Evolutionary conservation across 2,797 vertebrate species (phyloP).

Genomic region (Petrocephalus sullivani): DNA sequence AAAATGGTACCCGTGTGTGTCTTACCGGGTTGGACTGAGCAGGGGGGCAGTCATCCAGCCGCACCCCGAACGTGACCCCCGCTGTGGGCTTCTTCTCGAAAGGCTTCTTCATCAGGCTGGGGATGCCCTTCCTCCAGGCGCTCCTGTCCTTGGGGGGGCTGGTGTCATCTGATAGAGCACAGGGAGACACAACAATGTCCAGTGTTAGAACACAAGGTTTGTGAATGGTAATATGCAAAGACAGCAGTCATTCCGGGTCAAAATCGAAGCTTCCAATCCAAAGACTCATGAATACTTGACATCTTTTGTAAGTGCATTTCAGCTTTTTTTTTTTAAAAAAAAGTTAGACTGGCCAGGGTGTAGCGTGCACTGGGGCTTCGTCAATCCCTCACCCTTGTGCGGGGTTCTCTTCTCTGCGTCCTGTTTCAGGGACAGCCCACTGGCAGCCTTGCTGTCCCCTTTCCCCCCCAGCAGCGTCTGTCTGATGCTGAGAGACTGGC

Average conservation of each 20-base stretch:
- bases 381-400: constrained; percentile 64
- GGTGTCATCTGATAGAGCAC: constrained; percentile 72
- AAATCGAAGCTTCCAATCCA: background rate
- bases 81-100: constrained; percentile 84
- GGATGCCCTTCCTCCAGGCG: constrained; percentile 84
- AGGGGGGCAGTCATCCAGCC: constrained; percentile 88
- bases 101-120: constrained; percentile 85
- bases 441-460: constrained; percentile 70
- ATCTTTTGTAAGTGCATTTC: background rate
- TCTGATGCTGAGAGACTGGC: constrained; percentile 82
- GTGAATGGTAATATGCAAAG: background rate
- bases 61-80: constrained; percentile 84
- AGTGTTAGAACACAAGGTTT: background rate
- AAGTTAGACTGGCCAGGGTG: background rate
- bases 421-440: constrained; percentile 79
- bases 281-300: background rate
- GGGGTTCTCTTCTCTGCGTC: constrained; percentile 76
- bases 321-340: background rate
- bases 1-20: background rate
- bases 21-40: constrained; percentile 81
- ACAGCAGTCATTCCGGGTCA: background rate
- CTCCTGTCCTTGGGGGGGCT: constrained; percentile 92
- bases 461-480: constrained; percentile 78
- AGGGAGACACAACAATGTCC: background rate
- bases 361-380: background rate